A percentile compares a stretch with the other conserved stretches of the same genome.
These are phyloP conservation scores for Geothlypis trichas DNA, from an alignment of 2,113 vertebrate genomes.

Conservation along the genomic window DNA sequence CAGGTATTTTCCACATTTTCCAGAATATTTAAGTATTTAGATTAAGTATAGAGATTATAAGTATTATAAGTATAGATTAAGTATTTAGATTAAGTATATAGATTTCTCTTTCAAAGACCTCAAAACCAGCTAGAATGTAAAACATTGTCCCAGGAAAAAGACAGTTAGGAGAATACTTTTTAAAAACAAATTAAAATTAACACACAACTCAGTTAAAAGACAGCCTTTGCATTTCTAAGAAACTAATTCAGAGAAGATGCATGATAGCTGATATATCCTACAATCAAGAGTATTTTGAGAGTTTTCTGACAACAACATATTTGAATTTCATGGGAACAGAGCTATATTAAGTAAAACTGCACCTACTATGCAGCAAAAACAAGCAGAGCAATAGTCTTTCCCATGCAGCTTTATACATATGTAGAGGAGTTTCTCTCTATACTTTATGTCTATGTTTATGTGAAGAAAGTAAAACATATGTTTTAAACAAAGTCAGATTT, in stretches of 20 bases:
- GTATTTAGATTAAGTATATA: neutral
- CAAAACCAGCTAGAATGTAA: neutral
- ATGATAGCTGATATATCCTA: neutral
- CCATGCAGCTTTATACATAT: neutral
- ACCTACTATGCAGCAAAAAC: neutral
- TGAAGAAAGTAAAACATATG: neutral
- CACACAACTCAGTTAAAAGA: neutral
- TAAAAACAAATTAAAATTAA: neutral
- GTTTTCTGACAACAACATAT: neutral
- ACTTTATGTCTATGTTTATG: neutral
- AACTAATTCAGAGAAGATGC: neutral
- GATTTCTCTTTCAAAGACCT: neutral
- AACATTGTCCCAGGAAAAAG: neutral
- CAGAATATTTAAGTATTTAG: neutral
- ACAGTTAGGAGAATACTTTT: neutral
- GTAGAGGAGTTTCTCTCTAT: neutral
- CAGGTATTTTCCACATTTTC: neutral
- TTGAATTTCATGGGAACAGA: neutral
- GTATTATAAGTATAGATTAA: too few species aligned
- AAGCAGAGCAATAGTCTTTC: neutral
- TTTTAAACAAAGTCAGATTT: neutral
- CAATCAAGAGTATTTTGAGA: neutral
- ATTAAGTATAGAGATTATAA: too few species aligned
- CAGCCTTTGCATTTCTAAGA: neutral
- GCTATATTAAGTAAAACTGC: neutral